Percentiles rank a stretch among this genome's conserved stretches.
These are phyloP conservation scores for Nannoperca obscura DNA, from an alignment of 2,797 vertebrate species.

Conservation along the genomic window DNA sequence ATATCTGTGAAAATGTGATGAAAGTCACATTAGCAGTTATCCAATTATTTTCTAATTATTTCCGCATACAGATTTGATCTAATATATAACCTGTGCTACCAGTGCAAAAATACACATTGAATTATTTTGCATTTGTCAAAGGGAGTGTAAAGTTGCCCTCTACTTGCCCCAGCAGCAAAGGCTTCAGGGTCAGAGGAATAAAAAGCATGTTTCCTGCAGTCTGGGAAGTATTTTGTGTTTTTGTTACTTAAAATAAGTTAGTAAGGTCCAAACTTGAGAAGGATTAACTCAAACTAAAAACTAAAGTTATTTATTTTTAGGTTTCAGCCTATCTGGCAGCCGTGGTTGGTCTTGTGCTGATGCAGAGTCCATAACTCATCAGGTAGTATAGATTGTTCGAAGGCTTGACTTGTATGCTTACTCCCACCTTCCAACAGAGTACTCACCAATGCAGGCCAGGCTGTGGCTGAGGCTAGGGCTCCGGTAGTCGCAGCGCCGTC, in stretches of 20 bases:
- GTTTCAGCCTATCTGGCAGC: not conserved
- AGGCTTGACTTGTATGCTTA: not conserved
- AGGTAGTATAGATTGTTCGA: not conserved
- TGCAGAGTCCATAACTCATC: not conserved
- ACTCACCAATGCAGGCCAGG: constrained; percentile 97
- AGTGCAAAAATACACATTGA: not conserved
- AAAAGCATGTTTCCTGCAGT: not conserved
- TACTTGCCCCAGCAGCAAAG: not conserved
- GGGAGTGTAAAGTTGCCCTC: not conserved
- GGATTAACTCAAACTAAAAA: not conserved
- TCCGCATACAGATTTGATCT: too few relatives aligned
- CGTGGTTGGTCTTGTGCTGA: not conserved
- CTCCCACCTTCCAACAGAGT: not conserved
- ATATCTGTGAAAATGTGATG: not conserved
- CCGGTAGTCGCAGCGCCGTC: constrained; percentile 84
- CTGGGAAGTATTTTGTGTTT: not conserved
- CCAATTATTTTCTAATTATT: too few relatives aligned
- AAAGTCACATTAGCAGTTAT: not conserved
- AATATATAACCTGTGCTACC: not conserved
- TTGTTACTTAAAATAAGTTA: not conserved
- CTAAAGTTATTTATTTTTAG: too few relatives aligned
- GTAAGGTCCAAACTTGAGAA: not conserved
- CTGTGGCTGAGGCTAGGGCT: constrained; percentile 78
- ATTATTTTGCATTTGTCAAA: not conserved
- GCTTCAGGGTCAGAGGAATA: not conserved